phyloP scores from a whole-genome alignment of 2,797 vertebrate genomes.

The Periparus ater region DNA sequence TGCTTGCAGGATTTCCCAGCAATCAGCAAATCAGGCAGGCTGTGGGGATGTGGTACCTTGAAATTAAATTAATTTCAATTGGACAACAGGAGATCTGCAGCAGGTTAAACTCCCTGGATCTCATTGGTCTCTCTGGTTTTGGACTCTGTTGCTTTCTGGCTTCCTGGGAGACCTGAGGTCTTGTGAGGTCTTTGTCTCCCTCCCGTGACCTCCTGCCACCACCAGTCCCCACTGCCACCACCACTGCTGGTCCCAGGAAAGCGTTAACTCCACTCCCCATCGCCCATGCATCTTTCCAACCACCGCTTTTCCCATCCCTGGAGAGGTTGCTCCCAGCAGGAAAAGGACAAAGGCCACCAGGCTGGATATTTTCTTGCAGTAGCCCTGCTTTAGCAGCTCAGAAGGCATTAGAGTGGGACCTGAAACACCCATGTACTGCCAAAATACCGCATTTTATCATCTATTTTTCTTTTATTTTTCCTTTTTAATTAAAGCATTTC shows the following conservation, averaged over 20 bases:
- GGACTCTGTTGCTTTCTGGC: background rate
- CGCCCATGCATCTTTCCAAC: fast-evolving
- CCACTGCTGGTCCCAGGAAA: background rate
- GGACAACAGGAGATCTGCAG: background rate
- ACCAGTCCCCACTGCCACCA: background rate
- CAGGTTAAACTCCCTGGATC: background rate
- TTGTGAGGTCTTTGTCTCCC: background rate
- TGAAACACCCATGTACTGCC: background rate
- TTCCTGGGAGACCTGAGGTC: background rate
- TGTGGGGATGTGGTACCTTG: background rate
- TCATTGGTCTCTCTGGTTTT: background rate
- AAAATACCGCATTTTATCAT: background rate
- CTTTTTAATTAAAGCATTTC: slow-evolving; percentile 40
- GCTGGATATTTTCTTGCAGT: background rate
- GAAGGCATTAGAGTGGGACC: background rate
- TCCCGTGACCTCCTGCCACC: background rate
- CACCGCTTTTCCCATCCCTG: background rate
- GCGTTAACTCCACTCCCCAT: fast-evolving
- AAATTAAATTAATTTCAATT: background rate
- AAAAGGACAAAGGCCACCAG: background rate
- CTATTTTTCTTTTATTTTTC: background rate
- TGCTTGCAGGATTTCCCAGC: background rate
- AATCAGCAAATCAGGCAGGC: background rate
- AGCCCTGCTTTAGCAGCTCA: background rate
- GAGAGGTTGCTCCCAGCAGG: background rate